phyloP scores from a whole-genome alignment of 2,797 vertebrate species.

The Geotrypetes seraphini region DNA sequence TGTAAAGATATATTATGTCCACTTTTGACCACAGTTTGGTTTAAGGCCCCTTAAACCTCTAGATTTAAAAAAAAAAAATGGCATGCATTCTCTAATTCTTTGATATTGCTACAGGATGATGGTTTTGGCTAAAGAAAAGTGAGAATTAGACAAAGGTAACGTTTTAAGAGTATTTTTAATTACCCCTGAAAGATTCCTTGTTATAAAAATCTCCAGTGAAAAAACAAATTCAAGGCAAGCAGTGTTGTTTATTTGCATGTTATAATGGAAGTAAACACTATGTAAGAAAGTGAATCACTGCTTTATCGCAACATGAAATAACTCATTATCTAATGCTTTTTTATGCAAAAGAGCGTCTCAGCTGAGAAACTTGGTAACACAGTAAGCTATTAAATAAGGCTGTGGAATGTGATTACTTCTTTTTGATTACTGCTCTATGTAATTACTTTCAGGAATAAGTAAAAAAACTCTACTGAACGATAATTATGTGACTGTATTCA shows the following conservation, averaged over 20 bases:
- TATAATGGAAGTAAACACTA: conserved; percentile 27
- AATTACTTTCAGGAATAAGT: conserved; percentile 55
- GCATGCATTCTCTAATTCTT: too few species aligned
- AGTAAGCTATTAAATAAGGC: conserved; percentile 48
- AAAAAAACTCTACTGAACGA: conserved; percentile 54
- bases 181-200: too few species aligned
- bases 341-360: conserved; percentile 33
- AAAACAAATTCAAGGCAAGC: too few species aligned
- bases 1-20: too few species aligned
- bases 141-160: too few species aligned
- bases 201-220: too few species aligned
- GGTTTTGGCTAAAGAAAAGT: too few species aligned
- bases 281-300: conserved; percentile 25
- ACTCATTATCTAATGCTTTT: conserved; percentile 45
- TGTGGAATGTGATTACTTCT: conserved; percentile 41
- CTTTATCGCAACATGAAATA: conserved; percentile 38
- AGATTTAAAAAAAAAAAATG: too few species aligned
- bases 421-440: conserved; percentile 50
- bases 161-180: too few species aligned
- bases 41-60: too few species aligned
- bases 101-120: too few species aligned
- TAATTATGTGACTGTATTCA: conserved; percentile 49
- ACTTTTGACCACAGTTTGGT: too few species aligned
- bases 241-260: conserved; percentile 32
- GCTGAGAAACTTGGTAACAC: conserved; percentile 36